Evolutionary conservation across 2,888 invertebrate species (phyloP).

Genomic region (Liodrosophila aerea): DNA sequence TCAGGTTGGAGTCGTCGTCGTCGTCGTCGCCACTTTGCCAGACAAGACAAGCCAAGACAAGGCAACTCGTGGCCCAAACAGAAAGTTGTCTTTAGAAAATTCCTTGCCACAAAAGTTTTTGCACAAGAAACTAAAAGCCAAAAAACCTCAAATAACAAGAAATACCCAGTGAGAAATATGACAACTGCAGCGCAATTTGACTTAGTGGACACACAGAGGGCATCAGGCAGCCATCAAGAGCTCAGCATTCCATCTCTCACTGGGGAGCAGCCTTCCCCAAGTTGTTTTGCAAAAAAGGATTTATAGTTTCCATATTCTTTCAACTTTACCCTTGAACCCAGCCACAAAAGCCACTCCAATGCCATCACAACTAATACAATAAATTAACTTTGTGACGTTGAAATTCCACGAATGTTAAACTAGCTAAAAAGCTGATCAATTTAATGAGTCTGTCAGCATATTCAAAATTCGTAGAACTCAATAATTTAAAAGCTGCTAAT

Average conservation of each 20-base stretch:
- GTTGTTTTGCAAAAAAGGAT: constrained; percentile 12
- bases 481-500: too few relatives aligned
- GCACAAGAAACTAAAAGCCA: constrained; percentile 59
- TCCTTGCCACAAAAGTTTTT: constrained; percentile 67
- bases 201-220: constrained; percentile 25
- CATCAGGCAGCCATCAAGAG: neutral
- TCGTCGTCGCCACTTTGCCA: neutral
- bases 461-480: too few relatives aligned
- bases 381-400: too few relatives aligned
- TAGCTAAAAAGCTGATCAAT: neutral
- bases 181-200: constrained; percentile 56
- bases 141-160: constrained; percentile 17
- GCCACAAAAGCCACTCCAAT: too few relatives aligned
- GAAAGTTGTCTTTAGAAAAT: constrained; percentile 60
- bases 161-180: constrained; percentile 54
- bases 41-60: too few relatives aligned
- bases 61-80: neutral
- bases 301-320: too few relatives aligned
- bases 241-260: neutral
- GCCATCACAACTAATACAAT: too few relatives aligned
- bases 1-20: constrained; percentile 46
- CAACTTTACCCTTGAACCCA: too few relatives aligned
- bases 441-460: too few relatives aligned
- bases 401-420: neutral
- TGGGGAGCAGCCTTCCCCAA: constrained; percentile 2